Evolutionary conservation across 1,140 invertebrate species (phyloP).

Genomic region (Nylanderia fulva): DNA sequence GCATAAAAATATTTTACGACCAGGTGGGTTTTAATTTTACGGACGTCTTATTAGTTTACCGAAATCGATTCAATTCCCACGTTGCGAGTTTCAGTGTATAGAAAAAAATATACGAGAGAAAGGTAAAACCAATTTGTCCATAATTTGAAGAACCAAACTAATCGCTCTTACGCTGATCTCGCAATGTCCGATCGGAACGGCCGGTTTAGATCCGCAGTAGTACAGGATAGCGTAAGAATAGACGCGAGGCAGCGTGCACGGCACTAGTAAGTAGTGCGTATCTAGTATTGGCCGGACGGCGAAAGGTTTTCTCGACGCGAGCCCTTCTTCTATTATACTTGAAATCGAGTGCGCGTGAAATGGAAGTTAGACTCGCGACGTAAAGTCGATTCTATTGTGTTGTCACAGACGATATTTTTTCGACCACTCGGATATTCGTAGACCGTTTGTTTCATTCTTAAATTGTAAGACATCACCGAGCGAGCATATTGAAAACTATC

Average conservation of each 20-base stretch:
- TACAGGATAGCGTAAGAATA: slow-evolving; percentile 64
- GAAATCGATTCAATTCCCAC: background rate
- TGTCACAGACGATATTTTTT: background rate
- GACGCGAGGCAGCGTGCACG: slow-evolving; percentile 52
- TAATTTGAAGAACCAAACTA: background rate
- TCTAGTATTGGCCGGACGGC: slow-evolving; percentile 79
- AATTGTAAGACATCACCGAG: background rate
- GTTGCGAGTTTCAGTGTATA: background rate
- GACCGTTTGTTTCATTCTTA: background rate
- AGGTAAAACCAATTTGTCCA: background rate
- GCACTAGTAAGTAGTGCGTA: slow-evolving; percentile 76
- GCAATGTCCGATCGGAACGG: background rate
- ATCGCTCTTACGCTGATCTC: background rate
- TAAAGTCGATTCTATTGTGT: background rate
- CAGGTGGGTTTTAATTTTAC: no score
- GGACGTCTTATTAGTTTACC: background rate
- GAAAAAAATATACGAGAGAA: slow-evolving; percentile 20
- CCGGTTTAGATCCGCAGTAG: slow-evolving; percentile 55
- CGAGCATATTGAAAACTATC: no score
- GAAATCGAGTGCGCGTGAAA: background rate
- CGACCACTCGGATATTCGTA: background rate
- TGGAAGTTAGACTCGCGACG: background rate
- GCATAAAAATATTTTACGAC: no score
- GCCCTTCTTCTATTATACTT: slow-evolving; percentile 6
- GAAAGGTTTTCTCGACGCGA: slow-evolving; percentile 55